These are phyloP conservation scores for Andrena bucephala DNA, from an alignment of 2,888 invertebrate genomes.

Conservation along the genomic window DNA sequence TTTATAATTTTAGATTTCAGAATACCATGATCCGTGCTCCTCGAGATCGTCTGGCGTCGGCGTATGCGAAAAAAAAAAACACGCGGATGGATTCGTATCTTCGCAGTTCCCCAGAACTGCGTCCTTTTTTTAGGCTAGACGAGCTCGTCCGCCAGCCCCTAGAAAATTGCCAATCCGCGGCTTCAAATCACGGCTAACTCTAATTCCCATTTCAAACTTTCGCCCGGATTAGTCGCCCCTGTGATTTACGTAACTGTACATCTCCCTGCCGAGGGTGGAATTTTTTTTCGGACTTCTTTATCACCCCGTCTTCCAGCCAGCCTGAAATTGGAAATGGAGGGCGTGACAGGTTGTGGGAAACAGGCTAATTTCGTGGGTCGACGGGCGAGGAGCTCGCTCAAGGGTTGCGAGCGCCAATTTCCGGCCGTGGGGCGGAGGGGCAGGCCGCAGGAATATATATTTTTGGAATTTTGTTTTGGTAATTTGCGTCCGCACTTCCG, in stretches of 20 bases:
- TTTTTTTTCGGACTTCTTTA: constrained; percentile 23
- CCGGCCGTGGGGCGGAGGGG: constrained; percentile 53
- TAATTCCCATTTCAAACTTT: neutral
- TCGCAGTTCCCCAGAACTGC: neutral
- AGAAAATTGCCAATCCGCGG: no score
- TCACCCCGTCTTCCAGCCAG: constrained; percentile 16
- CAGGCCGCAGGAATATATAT: constrained; percentile 22
- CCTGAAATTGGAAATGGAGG: constrained; percentile 35
- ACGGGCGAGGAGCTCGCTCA: constrained; percentile 46
- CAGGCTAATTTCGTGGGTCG: constrained; percentile 58
- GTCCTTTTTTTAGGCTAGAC: neutral
- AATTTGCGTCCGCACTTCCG: constrained; percentile 66
- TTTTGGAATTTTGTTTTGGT: constrained; percentile 67
- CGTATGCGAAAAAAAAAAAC: constrained; percentile 17
- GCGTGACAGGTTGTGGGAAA: constrained; percentile 75
- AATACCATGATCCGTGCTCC: constrained; percentile 74
- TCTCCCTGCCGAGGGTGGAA: neutral
- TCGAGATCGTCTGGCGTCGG: constrained; percentile 51
- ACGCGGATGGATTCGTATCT: neutral
- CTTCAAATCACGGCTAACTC: neutral
- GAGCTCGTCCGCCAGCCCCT: neutral
- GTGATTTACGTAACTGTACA: constrained; percentile 4
- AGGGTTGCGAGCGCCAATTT: constrained; percentile 71
- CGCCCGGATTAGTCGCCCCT: neutral
- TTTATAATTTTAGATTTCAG: constrained; percentile 81